Evolutionary conservation across 2,113 vertebrate genomes (phyloP).

Genomic region (Laterallus jamaicensis): DNA sequence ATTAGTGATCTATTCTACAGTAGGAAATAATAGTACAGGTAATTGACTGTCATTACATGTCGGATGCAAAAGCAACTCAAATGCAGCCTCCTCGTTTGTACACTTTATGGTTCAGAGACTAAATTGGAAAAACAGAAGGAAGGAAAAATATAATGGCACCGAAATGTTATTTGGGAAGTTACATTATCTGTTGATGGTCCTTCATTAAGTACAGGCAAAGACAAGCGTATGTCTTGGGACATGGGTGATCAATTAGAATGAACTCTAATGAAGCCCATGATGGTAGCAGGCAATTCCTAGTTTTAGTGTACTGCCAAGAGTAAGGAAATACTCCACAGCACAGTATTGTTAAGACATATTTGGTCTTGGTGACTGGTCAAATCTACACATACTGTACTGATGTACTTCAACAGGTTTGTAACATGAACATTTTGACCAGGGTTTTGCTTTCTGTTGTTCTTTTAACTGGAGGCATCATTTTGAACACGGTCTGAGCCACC

Average conservation of each 20-base stretch:
- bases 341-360: not conserved
- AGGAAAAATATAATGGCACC: not conserved
- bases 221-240: not conserved
- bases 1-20: constrained; percentile 1
- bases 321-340: not conserved
- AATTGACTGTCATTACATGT: not conserved
- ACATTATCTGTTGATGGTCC: not conserved
- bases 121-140: constrained; percentile 9
- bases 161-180: not conserved
- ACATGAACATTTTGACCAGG: not conserved
- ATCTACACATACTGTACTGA: not conserved
- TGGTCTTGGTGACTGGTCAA: not conserved
- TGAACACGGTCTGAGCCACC: not conserved
- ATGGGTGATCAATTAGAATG: not conserved
- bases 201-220: not conserved
- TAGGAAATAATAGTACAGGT: constrained; percentile 16
- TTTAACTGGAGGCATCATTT: fast-evolving
- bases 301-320: not conserved
- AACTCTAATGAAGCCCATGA: not conserved
- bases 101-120: not conserved
- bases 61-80: not conserved
- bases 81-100: not conserved
- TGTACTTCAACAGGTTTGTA: not conserved
- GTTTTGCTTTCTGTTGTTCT: not conserved
- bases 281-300: not conserved